These are phyloP conservation scores for Mesopsocus fuscifrons DNA, from an alignment of 2,888 invertebrate species.

Conservation along the genomic window DNA sequence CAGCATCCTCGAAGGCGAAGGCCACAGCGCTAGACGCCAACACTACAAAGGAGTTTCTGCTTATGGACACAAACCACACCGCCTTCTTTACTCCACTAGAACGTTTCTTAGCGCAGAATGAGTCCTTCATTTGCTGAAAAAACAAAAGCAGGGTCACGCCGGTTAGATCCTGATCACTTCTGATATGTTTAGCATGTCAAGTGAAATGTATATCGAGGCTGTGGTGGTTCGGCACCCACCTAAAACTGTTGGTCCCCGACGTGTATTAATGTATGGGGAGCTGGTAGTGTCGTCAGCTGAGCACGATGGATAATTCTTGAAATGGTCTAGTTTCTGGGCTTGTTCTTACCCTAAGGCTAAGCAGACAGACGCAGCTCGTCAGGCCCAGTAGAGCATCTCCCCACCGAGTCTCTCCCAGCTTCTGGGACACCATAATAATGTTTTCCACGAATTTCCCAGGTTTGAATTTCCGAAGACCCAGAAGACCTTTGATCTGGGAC, in stretches of 20 bases:
- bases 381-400: constrained; percentile 47
- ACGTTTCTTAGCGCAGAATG: constrained; percentile 20
- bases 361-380: constrained; percentile 40
- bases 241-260: too few relatives aligned
- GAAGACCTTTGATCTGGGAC: constrained; percentile 52
- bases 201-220: too few relatives aligned
- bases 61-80: constrained; percentile 55
- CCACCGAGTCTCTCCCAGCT: constrained; percentile 30
- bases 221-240: too few relatives aligned
- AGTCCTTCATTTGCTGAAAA: constrained; percentile 40
- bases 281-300: too few relatives aligned
- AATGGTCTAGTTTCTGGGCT: too few relatives aligned
- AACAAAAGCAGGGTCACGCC: constrained; percentile 7
- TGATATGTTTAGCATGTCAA: too few relatives aligned
- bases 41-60: constrained; percentile 62
- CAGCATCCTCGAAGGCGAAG: constrained; percentile 27
- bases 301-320: too few relatives aligned
- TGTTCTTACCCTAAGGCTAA: constrained; percentile 48
- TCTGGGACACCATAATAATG: constrained; percentile 28
- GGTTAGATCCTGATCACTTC: too few relatives aligned
- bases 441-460: constrained; percentile 48
- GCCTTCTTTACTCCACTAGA: constrained; percentile 32
- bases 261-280: too few relatives aligned
- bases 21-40: constrained; percentile 40
- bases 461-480: constrained; percentile 42